Conservation (phyloP, 1,140 invertebrate species). For the Phthorimaea operculella region DNA sequence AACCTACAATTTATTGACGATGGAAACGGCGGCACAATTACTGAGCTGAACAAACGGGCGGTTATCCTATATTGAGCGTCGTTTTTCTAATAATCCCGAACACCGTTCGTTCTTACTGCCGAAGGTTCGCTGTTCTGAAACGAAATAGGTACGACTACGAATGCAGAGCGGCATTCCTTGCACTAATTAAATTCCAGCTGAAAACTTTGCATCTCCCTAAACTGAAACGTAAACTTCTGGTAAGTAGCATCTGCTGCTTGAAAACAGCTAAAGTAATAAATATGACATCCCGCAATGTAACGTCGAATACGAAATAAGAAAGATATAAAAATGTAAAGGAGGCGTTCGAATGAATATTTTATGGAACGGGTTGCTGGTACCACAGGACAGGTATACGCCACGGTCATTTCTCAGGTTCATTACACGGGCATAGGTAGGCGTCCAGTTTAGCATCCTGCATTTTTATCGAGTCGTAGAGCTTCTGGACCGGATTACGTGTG, state of each 20-base stretch:
- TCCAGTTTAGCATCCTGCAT: conserved; percentile 4
- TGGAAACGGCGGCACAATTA: conserved; percentile 39
- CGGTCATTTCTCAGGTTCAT: conserved; percentile 9
- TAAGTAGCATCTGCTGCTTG: neutral
- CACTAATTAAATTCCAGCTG: neutral
- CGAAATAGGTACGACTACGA: too few species aligned
- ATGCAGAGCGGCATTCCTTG: neutral
- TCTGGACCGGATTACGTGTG: conserved; percentile 23
- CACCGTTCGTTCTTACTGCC: neutral
- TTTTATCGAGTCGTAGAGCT: conserved; percentile 11
- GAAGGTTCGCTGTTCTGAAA: neutral
- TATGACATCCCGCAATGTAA: conserved; percentile 26
- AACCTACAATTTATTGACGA: conserved; percentile 40
- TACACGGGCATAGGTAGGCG: neutral
- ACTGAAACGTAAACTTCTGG: neutral
- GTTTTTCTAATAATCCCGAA: conserved; percentile 22
- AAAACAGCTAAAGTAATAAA: conserved; percentile 26
- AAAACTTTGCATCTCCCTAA: neutral
- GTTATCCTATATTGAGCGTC: conserved; percentile 23
- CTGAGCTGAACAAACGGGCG: conserved; percentile 37
- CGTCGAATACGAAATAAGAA: conserved; percentile 37
- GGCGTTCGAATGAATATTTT: conserved; percentile 25
- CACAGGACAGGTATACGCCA: conserved; percentile 7
- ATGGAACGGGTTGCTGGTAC: conserved; percentile 10
- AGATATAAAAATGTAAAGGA: conserved; percentile 35